These are phyloP conservation scores for Nestor notabilis DNA, from an alignment of 2,113 vertebrate genomes.

Conservation along the genomic window DNA sequence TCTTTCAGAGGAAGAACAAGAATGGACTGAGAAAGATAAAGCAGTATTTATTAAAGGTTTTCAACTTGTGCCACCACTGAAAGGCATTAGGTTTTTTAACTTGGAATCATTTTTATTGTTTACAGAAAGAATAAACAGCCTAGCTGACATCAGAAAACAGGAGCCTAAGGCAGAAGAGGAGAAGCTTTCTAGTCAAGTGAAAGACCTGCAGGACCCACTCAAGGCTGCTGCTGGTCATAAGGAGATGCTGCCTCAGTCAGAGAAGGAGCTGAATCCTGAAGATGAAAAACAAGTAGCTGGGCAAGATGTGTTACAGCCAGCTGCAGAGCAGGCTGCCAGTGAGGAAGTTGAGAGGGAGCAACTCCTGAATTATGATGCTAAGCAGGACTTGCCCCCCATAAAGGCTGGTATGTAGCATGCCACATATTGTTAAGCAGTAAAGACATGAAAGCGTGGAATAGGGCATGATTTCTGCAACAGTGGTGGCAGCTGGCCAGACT, in stretches of 20 bases:
- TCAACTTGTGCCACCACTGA: not conserved
- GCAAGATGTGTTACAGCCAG: not conserved
- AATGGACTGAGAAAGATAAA: not conserved
- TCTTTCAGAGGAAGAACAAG: not conserved
- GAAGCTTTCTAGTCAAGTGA: not conserved
- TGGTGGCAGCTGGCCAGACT: not conserved
- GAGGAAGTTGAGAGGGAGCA: slow-evolving; percentile 73
- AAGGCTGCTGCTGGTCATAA: not conserved
- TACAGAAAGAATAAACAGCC: slow-evolving; percentile 34
- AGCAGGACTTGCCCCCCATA: not conserved
- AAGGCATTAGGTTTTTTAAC: not conserved
- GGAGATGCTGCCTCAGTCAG: not conserved
- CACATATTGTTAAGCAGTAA: not conserved
- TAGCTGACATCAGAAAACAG: not conserved
- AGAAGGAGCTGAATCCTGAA: not conserved
- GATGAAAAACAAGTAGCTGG: not conserved
- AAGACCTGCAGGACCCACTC: not conserved
- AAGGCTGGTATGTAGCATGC: slow-evolving; percentile 56
- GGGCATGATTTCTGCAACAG: not conserved
- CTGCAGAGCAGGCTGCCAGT: not conserved
- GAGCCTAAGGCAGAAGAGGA: not conserved
- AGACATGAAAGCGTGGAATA: not conserved
- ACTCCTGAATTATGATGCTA: slow-evolving; percentile 35
- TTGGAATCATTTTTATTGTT: not conserved
- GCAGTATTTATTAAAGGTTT: not conserved